Percentiles rank a stretch among this genome's conserved stretches.
These are phyloP conservation scores for Protodeltote pygarga DNA, from an alignment of 2,888 invertebrate genomes.

Conservation along the genomic window DNA sequence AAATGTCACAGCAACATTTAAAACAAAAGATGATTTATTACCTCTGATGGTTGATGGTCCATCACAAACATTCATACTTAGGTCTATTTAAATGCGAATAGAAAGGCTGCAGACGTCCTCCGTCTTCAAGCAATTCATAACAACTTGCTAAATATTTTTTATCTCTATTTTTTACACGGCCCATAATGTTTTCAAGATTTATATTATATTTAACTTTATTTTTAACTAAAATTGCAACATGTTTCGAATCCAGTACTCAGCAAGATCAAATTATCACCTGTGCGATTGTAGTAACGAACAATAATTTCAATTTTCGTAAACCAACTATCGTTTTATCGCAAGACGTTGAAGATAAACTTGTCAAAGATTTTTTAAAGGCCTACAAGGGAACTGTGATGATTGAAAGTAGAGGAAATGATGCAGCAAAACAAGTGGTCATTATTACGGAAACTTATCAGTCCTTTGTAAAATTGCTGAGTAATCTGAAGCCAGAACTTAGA, in stretches of 20 bases:
- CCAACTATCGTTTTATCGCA: conserved; percentile 59
- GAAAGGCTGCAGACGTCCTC: too few relatives aligned
- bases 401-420: conserved; percentile 56
- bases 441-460: conserved; percentile 63
- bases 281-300: conserved; percentile 63
- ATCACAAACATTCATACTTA: conserved; percentile 15
- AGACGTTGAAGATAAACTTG: conserved; percentile 57
- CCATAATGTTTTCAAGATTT: conserved; percentile 6
- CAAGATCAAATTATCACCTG: conserved; percentile 53
- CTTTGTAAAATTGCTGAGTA: conserved; percentile 58
- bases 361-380: conserved; percentile 58
- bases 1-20: conserved; percentile 25
- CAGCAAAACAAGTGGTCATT: conserved; percentile 66
- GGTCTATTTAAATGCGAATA: too few relatives aligned
- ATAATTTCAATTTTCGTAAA: conserved; percentile 62
- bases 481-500: conserved; percentile 66
- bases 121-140: too few relatives aligned
- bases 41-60: conserved; percentile 1
- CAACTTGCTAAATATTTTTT: not conserved
- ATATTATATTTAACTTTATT: conserved; percentile 20
- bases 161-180: conserved; percentile 5
- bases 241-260: conserved; percentile 16
- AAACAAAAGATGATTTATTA: conserved; percentile 67
- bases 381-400: conserved; percentile 67
- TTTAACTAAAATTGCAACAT: conserved; percentile 25